Evolutionary conservation across 2,888 invertebrate genomes (phyloP).

Genomic region (Hypomecis atomaria): DNA sequence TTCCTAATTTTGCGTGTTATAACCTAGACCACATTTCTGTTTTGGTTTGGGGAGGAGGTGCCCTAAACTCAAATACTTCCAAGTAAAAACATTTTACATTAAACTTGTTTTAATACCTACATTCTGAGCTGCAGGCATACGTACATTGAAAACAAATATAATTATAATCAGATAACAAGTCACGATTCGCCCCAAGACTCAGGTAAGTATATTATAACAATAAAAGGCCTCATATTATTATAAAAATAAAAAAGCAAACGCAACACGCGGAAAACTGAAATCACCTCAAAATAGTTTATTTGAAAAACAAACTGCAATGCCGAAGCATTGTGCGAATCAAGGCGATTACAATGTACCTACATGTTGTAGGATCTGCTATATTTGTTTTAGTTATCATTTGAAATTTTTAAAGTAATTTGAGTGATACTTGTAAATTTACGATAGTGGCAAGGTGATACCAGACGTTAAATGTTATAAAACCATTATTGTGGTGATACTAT

Average conservation of each 20-base stretch:
- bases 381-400: conserved; percentile 36
- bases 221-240: background rate
- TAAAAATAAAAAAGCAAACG: conserved; percentile 23
- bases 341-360: conserved; percentile 30
- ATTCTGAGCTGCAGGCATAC: no score
- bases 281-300: conserved; percentile 33
- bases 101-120: no score
- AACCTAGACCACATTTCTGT: no score
- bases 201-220: background rate
- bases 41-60: no score
- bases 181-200: background rate
- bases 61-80: no score
- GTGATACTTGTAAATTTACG: conserved; percentile 24
- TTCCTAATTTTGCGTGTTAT: no score
- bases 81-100: no score
- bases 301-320: conserved; percentile 39
- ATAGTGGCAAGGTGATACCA: conserved; percentile 19
- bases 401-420: conserved; percentile 19
- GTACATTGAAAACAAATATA: no score
- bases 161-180: background rate
- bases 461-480: background rate
- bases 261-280: conserved; percentile 32
- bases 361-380: conserved; percentile 35
- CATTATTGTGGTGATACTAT: no score
- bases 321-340: conserved; percentile 34